Evolutionary conservation across 1,140 invertebrate species (phyloP).

Genomic region (Notospermus geniculatus): DNA sequence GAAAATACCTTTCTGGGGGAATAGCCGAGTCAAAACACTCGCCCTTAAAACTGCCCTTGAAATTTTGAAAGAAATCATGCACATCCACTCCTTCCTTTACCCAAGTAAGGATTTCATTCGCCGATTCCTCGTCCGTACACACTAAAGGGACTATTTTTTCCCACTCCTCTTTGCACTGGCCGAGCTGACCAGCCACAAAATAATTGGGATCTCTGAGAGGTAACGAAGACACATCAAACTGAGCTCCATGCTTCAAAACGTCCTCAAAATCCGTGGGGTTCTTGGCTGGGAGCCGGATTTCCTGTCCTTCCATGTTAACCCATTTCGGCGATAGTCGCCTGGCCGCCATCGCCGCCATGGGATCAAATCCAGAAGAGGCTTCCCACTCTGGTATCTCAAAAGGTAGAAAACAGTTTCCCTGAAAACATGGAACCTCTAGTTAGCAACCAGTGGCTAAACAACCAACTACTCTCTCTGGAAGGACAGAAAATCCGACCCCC

Average conservation of each 20-base stretch:
- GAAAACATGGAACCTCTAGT: background rate
- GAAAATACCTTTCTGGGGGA: conserved; percentile 19
- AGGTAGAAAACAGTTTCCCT: background rate
- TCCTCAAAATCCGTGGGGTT: background rate
- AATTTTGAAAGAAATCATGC: conserved; percentile 14
- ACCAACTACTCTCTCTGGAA: too few species aligned
- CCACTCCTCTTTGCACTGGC: background rate
- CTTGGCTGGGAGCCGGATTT: conserved; percentile 10
- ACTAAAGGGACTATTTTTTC: background rate
- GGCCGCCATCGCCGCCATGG: background rate
- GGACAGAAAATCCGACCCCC: too few species aligned
- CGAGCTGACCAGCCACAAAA: conserved; percentile 16
- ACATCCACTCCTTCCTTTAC: conserved; percentile 16
- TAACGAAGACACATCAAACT: conserved; percentile 1
- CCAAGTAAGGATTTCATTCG: conserved; percentile 8
- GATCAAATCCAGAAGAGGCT: conserved; percentile 6
- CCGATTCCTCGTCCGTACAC: background rate
- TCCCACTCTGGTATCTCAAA: background rate
- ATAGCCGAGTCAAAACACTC: conserved; percentile 16
- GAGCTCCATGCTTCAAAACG: background rate
- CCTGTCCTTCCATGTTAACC: conserved; percentile 9
- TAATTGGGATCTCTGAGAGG: conserved; percentile 12
- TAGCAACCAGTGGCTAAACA: too few species aligned
- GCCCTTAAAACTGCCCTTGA: conserved; percentile 23
- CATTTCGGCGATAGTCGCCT: conserved; percentile 13